A percentile compares a stretch with the other conserved stretches of the same genome.
Conservation (phyloP, 2,113 vertebrate species). For the Eulacestoma nigropectus region DNA sequence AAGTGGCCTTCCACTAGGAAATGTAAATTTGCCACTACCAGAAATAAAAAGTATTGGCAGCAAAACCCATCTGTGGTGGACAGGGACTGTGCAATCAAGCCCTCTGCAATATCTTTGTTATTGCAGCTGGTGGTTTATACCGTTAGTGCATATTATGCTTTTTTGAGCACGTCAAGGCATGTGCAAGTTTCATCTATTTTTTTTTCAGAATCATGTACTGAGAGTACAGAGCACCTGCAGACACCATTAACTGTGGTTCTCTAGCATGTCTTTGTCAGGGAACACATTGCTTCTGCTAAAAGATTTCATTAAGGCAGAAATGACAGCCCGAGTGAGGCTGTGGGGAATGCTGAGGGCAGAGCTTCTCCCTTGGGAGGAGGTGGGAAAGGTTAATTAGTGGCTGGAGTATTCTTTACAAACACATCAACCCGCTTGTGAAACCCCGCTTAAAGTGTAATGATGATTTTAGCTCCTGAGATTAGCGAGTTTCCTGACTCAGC, state of each 20-base stretch:
- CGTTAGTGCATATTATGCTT: neutral
- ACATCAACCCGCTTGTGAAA: neutral
- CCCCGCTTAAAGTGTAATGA: neutral
- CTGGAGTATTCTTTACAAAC: neutral
- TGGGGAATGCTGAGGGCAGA: neutral
- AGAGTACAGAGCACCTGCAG: neutral
- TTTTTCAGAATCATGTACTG: neutral
- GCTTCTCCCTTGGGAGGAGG: neutral
- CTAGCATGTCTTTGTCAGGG: neutral
- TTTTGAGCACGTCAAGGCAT: neutral
- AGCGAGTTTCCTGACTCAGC: neutral
- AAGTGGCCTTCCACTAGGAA: neutral
- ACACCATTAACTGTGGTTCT: neutral
- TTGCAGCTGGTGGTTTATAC: neutral
- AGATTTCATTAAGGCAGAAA: neutral
- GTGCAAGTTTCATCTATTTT: neutral
- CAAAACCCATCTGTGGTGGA: neutral
- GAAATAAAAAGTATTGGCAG: neutral
- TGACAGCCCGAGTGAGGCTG: neutral
- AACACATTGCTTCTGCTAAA: neutral
- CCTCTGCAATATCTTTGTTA: neutral
- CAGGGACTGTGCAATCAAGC: neutral
- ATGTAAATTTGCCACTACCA: neutral
- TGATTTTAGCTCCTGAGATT: neutral
- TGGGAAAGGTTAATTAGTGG: neutral